These are phyloP conservation scores for Rutilus rutilus DNA, from an alignment of 2,113 vertebrate genomes.

Conservation along the genomic window DNA sequence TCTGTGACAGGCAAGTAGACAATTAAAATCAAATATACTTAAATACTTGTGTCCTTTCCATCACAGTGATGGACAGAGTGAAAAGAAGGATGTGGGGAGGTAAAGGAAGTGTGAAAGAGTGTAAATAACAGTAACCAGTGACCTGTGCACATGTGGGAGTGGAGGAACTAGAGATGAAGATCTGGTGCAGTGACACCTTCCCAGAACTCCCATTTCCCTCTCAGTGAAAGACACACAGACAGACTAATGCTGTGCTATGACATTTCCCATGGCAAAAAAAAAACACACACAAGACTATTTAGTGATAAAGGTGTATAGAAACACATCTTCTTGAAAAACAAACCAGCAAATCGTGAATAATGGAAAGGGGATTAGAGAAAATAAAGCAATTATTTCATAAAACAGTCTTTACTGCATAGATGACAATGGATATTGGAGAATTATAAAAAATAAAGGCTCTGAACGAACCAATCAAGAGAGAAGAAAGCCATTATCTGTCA, in stretches of 20 bases:
- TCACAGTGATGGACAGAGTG: not conserved
- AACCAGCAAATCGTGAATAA: conserved; percentile 27
- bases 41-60: not conserved
- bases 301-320: not conserved
- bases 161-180: conserved; percentile 45
- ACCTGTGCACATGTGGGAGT: conserved; percentile 53
- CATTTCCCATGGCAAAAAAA: not conserved
- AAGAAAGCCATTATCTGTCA: conserved; percentile 66
- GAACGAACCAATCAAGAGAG: conserved; percentile 68
- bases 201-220: conserved; percentile 50
- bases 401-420: conserved; percentile 48
- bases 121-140: conserved; percentile 53
- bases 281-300: not conserved
- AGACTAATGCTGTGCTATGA: conserved; percentile 10
- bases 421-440: conserved; percentile 56
- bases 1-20: not conserved
- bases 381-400: conserved; percentile 44
- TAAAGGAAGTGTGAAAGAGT: conserved; percentile 43
- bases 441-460: conserved; percentile 68
- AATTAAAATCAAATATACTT: conserved; percentile 30
- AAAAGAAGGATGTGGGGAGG: not conserved
- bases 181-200: conserved; percentile 39
- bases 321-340: conserved; percentile 6
- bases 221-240: not conserved
- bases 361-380: conserved; percentile 3